phyloP scores from a whole-genome alignment of 2,797 vertebrate species.

The Pangasius macronema region DNA sequence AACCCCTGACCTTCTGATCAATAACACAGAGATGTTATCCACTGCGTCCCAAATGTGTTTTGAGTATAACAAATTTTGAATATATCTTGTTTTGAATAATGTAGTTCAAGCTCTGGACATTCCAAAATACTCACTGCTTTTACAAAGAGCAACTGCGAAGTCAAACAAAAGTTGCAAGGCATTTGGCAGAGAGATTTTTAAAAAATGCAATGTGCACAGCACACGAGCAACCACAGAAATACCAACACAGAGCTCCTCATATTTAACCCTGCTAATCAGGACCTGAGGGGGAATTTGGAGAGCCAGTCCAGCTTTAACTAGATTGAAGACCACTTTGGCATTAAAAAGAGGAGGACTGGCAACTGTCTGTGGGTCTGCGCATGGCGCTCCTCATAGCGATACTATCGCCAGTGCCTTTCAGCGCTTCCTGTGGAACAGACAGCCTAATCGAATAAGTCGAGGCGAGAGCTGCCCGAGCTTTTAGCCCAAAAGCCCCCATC shows the following conservation, averaged over 20 bases:
- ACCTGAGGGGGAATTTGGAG: conserved; percentile 56
- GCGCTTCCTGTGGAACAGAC: conserved; percentile 80
- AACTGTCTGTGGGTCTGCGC: conserved; percentile 72
- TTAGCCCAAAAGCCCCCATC: conserved; percentile 69
- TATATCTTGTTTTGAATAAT: neutral
- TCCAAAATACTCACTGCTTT: neutral
- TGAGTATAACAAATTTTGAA: neutral
- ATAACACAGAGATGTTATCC: neutral
- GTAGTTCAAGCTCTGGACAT: neutral
- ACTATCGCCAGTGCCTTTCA: conserved; percentile 80
- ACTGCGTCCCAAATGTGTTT: neutral
- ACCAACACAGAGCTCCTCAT: conserved; percentile 72
- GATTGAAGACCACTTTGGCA: conserved; percentile 79
- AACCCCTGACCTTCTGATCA: neutral
- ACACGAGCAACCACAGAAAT: conserved; percentile 74
- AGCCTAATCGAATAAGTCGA: conserved; percentile 78
- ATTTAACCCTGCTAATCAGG: conserved; percentile 74
- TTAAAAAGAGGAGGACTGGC: conserved; percentile 73
- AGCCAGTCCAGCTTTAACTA: conserved; percentile 68
- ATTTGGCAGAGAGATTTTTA: conserved; percentile 63
- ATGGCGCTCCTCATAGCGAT: conserved; percentile 70
- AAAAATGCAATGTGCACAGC: conserved; percentile 69
- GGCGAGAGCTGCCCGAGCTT: conserved; percentile 71
- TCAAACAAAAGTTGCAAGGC: conserved; percentile 32
- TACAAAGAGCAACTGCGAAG: neutral